Conservation (phyloP, 2,113 vertebrate genomes). For the Elachura formosa region DNA sequence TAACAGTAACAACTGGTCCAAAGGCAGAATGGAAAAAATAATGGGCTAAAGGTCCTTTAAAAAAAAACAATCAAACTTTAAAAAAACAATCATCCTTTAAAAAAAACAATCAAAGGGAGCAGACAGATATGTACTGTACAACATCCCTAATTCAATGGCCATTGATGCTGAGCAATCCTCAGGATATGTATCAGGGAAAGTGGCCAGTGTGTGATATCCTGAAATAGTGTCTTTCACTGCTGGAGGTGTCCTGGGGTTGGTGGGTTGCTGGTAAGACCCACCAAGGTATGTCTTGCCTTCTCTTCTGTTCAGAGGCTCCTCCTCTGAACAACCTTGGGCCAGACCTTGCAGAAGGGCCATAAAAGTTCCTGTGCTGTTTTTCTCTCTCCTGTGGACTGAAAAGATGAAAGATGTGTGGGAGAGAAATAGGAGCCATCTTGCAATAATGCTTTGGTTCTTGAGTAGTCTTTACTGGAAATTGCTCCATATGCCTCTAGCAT, state of each 20-base stretch:
- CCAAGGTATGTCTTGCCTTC: not conserved
- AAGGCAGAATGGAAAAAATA: not conserved
- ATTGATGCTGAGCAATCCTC: not conserved
- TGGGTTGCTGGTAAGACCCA: not conserved
- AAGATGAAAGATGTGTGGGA: not conserved
- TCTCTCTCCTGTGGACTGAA: not conserved
- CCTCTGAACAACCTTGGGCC: not conserved
- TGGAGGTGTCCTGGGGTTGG: not conserved
- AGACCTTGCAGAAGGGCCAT: not conserved
- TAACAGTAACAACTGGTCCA: not conserved
- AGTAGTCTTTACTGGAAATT: not conserved
- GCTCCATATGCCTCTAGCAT: fast-evolving
- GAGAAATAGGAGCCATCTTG: not conserved
- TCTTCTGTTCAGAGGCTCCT: no score
- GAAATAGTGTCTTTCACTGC: not conserved
- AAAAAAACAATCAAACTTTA: no score
- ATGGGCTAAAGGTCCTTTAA: not conserved
- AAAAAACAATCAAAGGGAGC: not conserved
- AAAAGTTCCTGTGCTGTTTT: not conserved
- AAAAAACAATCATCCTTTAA: no score
- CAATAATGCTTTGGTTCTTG: not conserved
- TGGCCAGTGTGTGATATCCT: not conserved
- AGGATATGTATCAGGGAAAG: not conserved
- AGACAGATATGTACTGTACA: not conserved
- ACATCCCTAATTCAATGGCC: not conserved